Percentiles rank a stretch among this genome's conserved stretches.
phyloP scores from a whole-genome alignment of 1,140 invertebrate genomes.

The Diorhabda sublineata region DNA sequence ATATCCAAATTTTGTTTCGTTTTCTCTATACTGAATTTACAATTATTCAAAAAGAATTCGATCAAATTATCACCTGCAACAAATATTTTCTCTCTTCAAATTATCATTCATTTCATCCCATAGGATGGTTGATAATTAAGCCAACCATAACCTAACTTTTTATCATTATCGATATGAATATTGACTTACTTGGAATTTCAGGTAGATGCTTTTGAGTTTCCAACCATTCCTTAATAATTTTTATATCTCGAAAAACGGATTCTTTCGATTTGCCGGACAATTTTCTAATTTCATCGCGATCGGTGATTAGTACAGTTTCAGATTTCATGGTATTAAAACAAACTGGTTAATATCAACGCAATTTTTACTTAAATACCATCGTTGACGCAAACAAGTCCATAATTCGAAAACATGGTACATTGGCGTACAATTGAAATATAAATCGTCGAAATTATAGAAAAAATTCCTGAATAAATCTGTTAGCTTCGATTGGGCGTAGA shows the following conservation, averaged over 20 bases:
- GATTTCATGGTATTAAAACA: too few relatives aligned
- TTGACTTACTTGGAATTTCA: not conserved
- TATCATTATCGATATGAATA: not conserved
- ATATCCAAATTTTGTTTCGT: constrained; percentile 62
- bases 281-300: not conserved
- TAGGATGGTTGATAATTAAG: too few relatives aligned
- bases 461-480: too few relatives aligned
- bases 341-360: too few relatives aligned
- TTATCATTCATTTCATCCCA: too few relatives aligned
- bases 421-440: too few relatives aligned
- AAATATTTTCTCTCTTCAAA: not conserved
- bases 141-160: too few relatives aligned
- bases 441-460: too few relatives aligned
- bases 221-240: not conserved
- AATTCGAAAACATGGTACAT: too few relatives aligned
- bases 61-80: constrained; percentile 18
- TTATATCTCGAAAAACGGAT: not conserved
- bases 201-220: not conserved
- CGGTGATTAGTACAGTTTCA: not conserved
- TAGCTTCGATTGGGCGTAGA: too few relatives aligned
- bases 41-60: constrained; percentile 24
- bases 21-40: constrained; percentile 62
- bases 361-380: too few relatives aligned
- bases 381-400: too few relatives aligned
- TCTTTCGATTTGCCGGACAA: not conserved